Evolutionary conservation across 2,113 vertebrate species (phyloP), one percentile per base, ranked within the genome.

Genomic region (Nibea albiflora): DNA sequence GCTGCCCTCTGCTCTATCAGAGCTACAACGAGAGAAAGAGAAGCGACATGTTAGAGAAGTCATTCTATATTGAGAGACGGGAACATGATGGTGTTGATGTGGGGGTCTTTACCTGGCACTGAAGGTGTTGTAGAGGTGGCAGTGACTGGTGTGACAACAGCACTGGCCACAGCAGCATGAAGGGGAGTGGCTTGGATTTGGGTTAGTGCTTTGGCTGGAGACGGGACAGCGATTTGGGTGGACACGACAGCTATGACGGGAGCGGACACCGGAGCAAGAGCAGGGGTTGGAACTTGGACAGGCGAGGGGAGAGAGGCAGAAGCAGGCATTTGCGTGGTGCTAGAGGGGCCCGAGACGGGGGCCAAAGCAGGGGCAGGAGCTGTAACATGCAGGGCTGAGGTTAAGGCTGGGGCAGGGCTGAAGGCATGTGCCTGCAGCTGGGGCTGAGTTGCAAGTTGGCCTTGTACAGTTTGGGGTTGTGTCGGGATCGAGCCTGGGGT

Each of bases 71-170:
- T 24, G 12, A 44, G 14, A 24, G 4, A 28, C 6, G 35, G 8
- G 35, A 50, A 54, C 31, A 58, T 16, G 22, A 26, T 5, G 12
- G n/a, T 62, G 9, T 2, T 28, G 49, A 28, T 52, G 6, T 69
- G 46, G 15, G 17, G 15, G 22, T 47, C 67, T 54, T 76, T 95
- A 99, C 98, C 97, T 85, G 97, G 95, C 78, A 96, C 93, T 26
- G 96, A 94, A 5, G 97, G 94, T 11, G 95, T 95, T 26, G 96
- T 96, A 7, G 92, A 94, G 49, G 94, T 95, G 58, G 95, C 94
- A 24, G 93, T 94, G 60, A 94, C 93, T 1, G 94, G 83, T 15
- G 94, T 93, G 68, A 94, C 93, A 0, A 92, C 82, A 16, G 93
- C 94, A 42, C 44, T 81, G 11, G 87, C 86, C 49, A 89, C 85